Conservation (phyloP, 2,797 vertebrate genomes). For the Typhlichthys subterraneus region DNA sequence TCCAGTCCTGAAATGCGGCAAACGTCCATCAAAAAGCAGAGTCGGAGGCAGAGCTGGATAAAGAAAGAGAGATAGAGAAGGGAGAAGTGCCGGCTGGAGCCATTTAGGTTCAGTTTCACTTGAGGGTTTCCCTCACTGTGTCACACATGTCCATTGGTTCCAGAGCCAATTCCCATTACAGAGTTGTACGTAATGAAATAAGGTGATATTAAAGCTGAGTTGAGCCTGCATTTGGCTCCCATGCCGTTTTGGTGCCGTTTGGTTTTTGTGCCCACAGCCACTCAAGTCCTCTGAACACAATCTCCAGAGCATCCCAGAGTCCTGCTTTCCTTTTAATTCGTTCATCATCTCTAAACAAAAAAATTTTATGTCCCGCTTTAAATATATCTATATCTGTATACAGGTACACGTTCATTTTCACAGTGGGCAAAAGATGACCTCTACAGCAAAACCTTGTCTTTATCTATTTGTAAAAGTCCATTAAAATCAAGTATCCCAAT, state of each 20-base stretch:
- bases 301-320: slow-evolving; percentile 87
- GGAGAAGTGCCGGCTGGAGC: slow-evolving; percentile 75
- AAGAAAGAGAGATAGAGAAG: slow-evolving; percentile 64
- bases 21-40: slow-evolving; percentile 77
- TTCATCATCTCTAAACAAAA: slow-evolving; percentile 77
- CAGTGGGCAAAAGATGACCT: slow-evolving; percentile 93
- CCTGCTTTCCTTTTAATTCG: slow-evolving; percentile 73
- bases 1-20: slow-evolving; percentile 78
- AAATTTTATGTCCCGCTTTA: slow-evolving; percentile 89
- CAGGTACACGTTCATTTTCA: slow-evolving; percentile 88
- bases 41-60: slow-evolving; percentile 75
- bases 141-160: slow-evolving; percentile 77
- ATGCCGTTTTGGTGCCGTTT: slow-evolving; percentile 79
- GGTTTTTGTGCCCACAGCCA: slow-evolving; percentile 78
- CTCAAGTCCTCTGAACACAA: slow-evolving; percentile 85
- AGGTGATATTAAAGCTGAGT: slow-evolving; percentile 80
- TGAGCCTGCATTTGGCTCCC: slow-evolving; percentile 75
- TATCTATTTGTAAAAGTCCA: slow-evolving; percentile 83
- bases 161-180: slow-evolving; percentile 79
- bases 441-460: slow-evolving; percentile 83
- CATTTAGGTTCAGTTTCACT: slow-evolving; percentile 78
- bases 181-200: slow-evolving; percentile 79
- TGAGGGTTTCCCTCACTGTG: slow-evolving; percentile 73
- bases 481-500: slow-evolving; percentile 86
- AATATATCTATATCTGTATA: slow-evolving; percentile 90